Conservation (phyloP, 2,888 invertebrate genomes). For the Alloplasta piceator region DNA sequence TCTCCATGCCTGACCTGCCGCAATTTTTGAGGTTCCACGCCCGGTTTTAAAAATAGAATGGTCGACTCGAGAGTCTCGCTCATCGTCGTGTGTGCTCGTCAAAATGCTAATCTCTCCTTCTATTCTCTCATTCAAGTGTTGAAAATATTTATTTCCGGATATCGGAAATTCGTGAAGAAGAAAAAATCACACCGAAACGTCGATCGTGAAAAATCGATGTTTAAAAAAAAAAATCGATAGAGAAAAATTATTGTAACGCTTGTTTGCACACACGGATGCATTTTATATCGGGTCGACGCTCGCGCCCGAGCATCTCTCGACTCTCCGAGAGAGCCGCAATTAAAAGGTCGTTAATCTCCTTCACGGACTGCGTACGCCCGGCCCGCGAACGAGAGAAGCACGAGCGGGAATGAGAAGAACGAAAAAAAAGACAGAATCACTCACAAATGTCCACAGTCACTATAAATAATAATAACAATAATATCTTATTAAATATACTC, state of each 20-base stretch:
- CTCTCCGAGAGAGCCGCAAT: slow-evolving; percentile 69
- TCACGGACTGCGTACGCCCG: slow-evolving; percentile 65
- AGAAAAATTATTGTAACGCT: not conserved
- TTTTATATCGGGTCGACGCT: slow-evolving; percentile 60
- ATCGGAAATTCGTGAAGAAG: not conserved
- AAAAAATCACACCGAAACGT: not conserved
- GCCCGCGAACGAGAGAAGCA: slow-evolving; percentile 62
- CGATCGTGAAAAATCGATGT: slow-evolving; percentile 13
- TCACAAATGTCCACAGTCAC: slow-evolving; percentile 25
- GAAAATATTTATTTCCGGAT: too few relatives aligned
- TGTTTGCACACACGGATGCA: slow-evolving; percentile 7
- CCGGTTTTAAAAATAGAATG: slow-evolving; percentile 54
- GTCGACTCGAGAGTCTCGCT: slow-evolving; percentile 8
- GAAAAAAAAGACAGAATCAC: slow-evolving; percentile 32
- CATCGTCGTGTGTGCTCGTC: slow-evolving; percentile 12
- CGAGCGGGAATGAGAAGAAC: slow-evolving; percentile 66
- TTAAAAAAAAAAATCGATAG: slow-evolving; percentile 25
- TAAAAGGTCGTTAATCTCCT: slow-evolving; percentile 78
- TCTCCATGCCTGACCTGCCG: slow-evolving; percentile 52
- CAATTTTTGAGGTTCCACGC: slow-evolving; percentile 23
- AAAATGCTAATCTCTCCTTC: slow-evolving; percentile 46
- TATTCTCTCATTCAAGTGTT: not conserved
- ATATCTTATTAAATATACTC: too few relatives aligned
- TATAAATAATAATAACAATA: not conserved
- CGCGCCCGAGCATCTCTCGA: slow-evolving; percentile 43